Evolutionary conservation across 2,113 vertebrate species (phyloP), one percentile per base, ranked within the genome.

Genomic region (Planiliza haematocheilus): DNA sequence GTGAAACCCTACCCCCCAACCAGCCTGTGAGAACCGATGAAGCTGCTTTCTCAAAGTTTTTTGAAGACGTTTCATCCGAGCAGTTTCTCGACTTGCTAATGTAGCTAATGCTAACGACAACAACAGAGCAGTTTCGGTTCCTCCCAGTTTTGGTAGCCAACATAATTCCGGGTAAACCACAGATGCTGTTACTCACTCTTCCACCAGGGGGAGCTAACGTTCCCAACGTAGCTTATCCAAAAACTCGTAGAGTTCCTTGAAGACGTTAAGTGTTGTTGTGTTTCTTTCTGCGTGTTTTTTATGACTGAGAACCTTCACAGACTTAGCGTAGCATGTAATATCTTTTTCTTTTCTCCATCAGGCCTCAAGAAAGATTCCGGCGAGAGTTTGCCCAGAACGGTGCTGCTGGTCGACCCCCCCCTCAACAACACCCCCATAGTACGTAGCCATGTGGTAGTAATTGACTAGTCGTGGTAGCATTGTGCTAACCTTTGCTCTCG

Each of bases 391-490:
- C 55, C 30, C 21, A 34, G 81, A 63, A 12, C 59, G 0, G 81
- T 87, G 50, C 67, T 89, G 61, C 83, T 87, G 57, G 61, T 83
- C 16, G 83, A 89, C 37, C 76, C 85, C 0, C 78, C 79, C 0
- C 57, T 87, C 76, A 82, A 84, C 61, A 83, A 83, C 72, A 74
- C 0, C 0, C 80, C 82, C 1, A 84, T 88, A 30, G 86, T 88
- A 78, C 0, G 69, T 0, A 10, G 34, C 57, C 39, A 30, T 5
- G 24, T 30, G 24, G 24, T 5, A 30, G 24, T 3, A 30, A 30
- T 30, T 2, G 5, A 30, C 24, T 30, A 30, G 24, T 5, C 3
- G 24, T 30, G 24, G 24, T 30, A 5, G 24, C 24, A 5, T 30
- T 30, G 24, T 30, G 24, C 24, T 30, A 5, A 11, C 1, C 10